phyloP scores from a whole-genome alignment of 2,113 vertebrate species.

The Merops nubicus region DNA sequence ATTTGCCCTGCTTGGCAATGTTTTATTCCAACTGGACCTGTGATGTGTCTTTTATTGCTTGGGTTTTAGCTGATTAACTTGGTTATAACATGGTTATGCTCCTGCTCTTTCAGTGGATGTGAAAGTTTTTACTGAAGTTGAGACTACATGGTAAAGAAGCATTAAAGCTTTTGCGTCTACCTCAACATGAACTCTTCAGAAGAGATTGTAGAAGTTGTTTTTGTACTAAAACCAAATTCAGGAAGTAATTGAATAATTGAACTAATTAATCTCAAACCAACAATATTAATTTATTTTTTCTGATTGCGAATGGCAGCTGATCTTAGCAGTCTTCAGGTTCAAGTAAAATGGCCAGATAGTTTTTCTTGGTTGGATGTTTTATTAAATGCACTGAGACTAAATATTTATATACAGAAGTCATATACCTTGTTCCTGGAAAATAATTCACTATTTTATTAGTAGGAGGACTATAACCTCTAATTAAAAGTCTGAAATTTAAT shows the following conservation, averaged over 20 bases:
- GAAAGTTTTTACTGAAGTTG: background rate
- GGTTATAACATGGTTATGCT: background rate
- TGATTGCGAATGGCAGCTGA: background rate
- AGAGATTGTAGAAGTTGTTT: background rate
- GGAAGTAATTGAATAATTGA: background rate
- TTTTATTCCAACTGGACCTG: background rate
- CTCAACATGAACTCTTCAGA: background rate
- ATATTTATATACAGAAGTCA: background rate
- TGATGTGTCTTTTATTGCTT: background rate
- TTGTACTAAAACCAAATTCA: background rate
- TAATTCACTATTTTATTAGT: background rate
- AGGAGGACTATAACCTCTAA: background rate
- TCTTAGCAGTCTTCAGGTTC: background rate
- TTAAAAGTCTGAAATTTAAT: background rate
- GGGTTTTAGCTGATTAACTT: background rate
- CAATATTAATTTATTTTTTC: background rate
- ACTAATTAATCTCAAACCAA: background rate
- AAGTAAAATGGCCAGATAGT: background rate
- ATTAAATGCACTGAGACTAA: background rate
- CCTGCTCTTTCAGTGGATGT: background rate
- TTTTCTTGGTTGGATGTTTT: background rate
- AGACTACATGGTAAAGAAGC: background rate
- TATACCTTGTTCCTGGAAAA: background rate
- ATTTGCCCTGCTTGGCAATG: background rate
- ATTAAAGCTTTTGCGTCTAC: background rate